These are phyloP conservation scores for Apantesis nais DNA, from an alignment of 2,888 invertebrate species.

Conservation along the genomic window DNA sequence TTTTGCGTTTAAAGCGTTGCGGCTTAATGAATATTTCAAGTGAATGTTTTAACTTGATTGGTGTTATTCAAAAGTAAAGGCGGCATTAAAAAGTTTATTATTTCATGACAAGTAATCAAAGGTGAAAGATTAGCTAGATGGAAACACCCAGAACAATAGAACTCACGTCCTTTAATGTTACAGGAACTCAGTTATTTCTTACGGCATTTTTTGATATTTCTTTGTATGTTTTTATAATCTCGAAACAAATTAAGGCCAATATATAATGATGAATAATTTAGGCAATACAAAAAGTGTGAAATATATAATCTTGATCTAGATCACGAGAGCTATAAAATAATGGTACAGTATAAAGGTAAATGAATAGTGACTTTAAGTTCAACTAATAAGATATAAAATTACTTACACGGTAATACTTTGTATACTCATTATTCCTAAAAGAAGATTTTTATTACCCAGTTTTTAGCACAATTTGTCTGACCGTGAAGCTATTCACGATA, in stretches of 20 bases:
- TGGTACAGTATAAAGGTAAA: conserved; percentile 13
- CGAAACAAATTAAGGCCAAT: conserved; percentile 30
- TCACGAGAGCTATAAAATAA: conserved; percentile 21
- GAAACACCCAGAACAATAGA: too few relatives aligned
- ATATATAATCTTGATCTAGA: conserved; percentile 39
- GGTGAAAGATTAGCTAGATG: conserved; percentile 22
- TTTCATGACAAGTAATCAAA: conserved; percentile 25
- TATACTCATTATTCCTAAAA: neutral
- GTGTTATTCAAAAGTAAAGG: conserved; percentile 8
- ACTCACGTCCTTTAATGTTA: too few relatives aligned
- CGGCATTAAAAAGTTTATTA: conserved; percentile 25
- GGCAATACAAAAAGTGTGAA: conserved; percentile 36
- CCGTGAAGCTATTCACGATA: neutral
- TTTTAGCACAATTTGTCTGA: neutral
- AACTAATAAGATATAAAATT: neutral
- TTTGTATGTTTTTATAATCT: conserved; percentile 34
- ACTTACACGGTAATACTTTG: neutral
- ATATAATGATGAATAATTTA: conserved; percentile 35
- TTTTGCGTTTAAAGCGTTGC: conserved; percentile 6
- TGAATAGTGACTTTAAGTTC: neutral
- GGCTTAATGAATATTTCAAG: conserved; percentile 20
- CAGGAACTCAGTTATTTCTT: neutral
- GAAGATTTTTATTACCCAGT: neutral
- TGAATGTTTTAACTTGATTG: conserved; percentile 23
- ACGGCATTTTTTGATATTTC: neutral